Evolutionary conservation across 2,797 vertebrate species (phyloP).

Genomic region (Odontamblyopus lacepedii): DNA sequence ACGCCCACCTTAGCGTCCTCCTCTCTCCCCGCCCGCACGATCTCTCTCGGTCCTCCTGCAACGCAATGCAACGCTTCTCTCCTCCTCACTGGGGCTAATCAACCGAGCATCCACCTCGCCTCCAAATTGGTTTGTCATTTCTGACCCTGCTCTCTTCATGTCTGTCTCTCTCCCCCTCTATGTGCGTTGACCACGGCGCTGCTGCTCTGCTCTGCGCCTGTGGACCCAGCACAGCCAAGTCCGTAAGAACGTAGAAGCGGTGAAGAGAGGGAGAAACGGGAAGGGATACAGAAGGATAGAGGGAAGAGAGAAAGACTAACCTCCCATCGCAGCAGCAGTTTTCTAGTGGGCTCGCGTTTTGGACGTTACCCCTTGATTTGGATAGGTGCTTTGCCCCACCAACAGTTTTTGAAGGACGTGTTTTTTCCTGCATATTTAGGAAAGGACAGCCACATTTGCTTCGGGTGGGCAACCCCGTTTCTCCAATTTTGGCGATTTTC

Average conservation of each 20-base stretch:
- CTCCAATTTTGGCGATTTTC: slow-evolving; percentile 26
- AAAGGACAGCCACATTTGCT: slow-evolving; percentile 1
- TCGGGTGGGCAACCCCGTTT: background rate
- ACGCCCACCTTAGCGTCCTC: slow-evolving; percentile 23
- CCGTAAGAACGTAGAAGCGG: slow-evolving; percentile 43
- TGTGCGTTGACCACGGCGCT: slow-evolving; percentile 51
- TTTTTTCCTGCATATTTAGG: background rate
- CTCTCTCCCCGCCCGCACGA: slow-evolving; percentile 46
- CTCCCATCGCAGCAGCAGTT: slow-evolving; percentile 35
- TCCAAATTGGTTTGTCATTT: slow-evolving; percentile 83
- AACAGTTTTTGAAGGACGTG: slow-evolving; percentile 20
- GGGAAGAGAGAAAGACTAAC: slow-evolving; percentile 32
- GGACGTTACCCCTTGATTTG: slow-evolving; percentile 63
- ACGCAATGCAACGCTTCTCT: slow-evolving; percentile 55
- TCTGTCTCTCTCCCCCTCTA: slow-evolving; percentile 13
- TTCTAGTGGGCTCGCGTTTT: slow-evolving; percentile 61
- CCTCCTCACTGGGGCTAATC: slow-evolving; percentile 58
- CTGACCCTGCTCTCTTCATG: slow-evolving; percentile 60
- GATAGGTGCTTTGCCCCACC: slow-evolving; percentile 65
- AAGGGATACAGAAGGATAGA: slow-evolving; percentile 46
- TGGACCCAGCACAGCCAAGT: slow-evolving; percentile 59
- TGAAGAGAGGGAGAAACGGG: slow-evolving; percentile 21
- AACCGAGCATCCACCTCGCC: slow-evolving; percentile 68
- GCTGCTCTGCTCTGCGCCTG: slow-evolving; percentile 47
- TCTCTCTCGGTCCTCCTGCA: slow-evolving; percentile 51